Conservation (phyloP, 2,797 vertebrate species). For the Hemibagrus guttatus region DNA sequence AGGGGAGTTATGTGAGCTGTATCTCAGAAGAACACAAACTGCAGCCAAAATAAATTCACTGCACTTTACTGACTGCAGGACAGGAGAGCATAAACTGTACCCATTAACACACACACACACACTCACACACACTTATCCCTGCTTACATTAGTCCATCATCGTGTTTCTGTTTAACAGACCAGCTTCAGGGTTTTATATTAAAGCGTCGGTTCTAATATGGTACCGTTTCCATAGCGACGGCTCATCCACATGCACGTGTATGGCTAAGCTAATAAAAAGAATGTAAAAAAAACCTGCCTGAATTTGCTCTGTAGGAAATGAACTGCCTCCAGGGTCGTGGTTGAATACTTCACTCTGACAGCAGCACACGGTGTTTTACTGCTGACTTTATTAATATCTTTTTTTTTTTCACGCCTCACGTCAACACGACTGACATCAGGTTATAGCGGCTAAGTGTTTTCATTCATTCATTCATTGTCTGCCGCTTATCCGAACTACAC, state of each 20-base stretch:
- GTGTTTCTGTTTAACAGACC: neutral
- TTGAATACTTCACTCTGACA: neutral
- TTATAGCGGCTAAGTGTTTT: no score
- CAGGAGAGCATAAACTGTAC: conserved; percentile 63
- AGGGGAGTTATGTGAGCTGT: conserved; percentile 54
- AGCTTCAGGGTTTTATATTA: neutral
- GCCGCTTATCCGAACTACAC: no score
- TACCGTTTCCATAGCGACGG: neutral
- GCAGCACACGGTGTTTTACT: no score
- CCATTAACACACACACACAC: neutral
- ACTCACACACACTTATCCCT: neutral
- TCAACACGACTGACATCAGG: no score
- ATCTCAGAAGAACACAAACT: conserved; percentile 57
- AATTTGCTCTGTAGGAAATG: neutral
- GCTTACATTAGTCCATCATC: neutral
- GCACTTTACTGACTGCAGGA: conserved; percentile 46
- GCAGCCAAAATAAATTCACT: conserved; percentile 59
- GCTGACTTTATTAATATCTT: no score
- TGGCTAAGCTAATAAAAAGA: neutral
- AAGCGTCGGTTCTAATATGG: neutral
- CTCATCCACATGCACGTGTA: neutral
- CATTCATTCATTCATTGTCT: no score
- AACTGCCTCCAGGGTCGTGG: no score
- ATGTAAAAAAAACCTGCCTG: neutral
- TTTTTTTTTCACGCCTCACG: no score